Conservation (phyloP, 2,888 invertebrate genomes). For the Drosophila tanythrix region DNA sequence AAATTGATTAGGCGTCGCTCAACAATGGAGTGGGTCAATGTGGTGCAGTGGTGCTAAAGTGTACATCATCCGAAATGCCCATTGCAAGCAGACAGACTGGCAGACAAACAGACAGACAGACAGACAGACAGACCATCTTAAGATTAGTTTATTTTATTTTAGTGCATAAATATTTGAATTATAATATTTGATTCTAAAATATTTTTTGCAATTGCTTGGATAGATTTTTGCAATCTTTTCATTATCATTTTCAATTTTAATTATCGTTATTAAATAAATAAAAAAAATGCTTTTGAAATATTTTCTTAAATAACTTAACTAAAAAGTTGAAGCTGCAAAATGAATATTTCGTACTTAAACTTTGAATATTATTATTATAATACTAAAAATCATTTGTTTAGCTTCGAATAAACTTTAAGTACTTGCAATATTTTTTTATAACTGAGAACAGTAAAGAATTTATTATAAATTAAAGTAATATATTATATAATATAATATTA, state of each 20-base stretch:
- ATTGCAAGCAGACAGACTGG: not conserved
- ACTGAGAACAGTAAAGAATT: not conserved
- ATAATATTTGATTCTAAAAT: not conserved
- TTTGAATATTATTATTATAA: not conserved
- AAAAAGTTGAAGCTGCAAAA: not conserved
- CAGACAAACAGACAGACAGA: not conserved
- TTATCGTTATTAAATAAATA: not conserved
- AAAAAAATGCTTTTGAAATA: not conserved
- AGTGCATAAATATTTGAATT: not conserved
- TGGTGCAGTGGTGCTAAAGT: not conserved
- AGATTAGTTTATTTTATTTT: not conserved
- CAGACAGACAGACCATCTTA: too few species aligned
- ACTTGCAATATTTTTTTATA: not conserved
- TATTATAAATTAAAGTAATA: not conserved
- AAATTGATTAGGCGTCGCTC: conserved; percentile 45
- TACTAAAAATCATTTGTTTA: not conserved
- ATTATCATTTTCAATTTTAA: not conserved
- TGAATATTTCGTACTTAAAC: not conserved
- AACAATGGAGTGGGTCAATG: not conserved
- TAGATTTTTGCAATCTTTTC: not conserved
- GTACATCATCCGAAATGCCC: not conserved
- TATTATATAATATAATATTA: not conserved
- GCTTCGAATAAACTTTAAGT: not conserved
- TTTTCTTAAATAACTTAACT: not conserved
- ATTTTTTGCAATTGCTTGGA: not conserved